Evolutionary conservation across 2,888 invertebrate species (phyloP), one percentile per base, ranked within the genome.

Genomic region (Labia minor): DNA sequence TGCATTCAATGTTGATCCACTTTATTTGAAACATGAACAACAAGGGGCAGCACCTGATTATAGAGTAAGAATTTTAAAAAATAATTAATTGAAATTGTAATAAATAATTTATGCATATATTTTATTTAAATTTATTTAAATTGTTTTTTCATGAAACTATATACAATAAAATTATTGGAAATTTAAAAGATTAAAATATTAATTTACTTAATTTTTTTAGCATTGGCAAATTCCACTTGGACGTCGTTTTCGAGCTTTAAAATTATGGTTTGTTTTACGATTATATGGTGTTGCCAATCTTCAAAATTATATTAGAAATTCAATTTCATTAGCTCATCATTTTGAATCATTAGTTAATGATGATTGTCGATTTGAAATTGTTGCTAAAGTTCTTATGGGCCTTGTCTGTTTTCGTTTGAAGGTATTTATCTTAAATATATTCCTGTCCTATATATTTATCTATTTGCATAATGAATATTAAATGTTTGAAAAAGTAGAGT

Each of bases 141-240:
- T n/a, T n/a, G n/a, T n/a, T n/a, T n/a, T n/a, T n/a, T n/a, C n/a
- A n/a, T n/a, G n/a, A n/a, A n/a, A n/a, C n/a, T n/a, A n/a, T n/a
- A n/a, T n/a, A n/a, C n/a, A n/a, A n/a, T n/a, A n/a, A n/a, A n/a
- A n/a, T n/a, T n/a, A n/a, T n/a, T n/a, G n/a, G n/a, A n/a, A n/a
- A n/a, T n/a, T n/a, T n/a, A n/a, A n/a, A n/a, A n/a, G n/a, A n/a
- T n/a, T n/a, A n/a, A n/a, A n/a, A n/a, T n/a, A n/a, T n/a, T n/a
- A n/a, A n/a, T n/a, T n/a, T n/a, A n/a, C n/a, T n/a, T n/a, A n/a
- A n/a, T n/a, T n/a, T n/a, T n/a, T n/a, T n/a, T 73, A 86, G 78
- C 96, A 97, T 75, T 97, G 95, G 96, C 95, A 96, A 81, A 95
- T 97, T 71, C 95, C 96, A 3, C 78, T 97, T 33, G 96, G 97